phyloP scores from a whole-genome alignment of 2,113 vertebrate species.

The Cololabis saira region DNA sequence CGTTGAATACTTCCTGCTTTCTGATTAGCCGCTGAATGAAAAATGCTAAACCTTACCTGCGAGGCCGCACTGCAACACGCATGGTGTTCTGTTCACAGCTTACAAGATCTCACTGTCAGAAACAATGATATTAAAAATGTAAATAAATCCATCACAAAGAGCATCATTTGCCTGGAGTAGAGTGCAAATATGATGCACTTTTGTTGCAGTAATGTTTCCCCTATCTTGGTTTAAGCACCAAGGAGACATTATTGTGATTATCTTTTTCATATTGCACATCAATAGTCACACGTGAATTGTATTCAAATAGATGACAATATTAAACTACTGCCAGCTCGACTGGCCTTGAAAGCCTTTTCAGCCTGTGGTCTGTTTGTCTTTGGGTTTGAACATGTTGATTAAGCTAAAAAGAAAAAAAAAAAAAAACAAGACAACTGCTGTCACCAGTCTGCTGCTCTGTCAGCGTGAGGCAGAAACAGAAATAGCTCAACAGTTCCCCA shows the following conservation, averaged over 20 bases:
- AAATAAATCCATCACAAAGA: conserved; percentile 3
- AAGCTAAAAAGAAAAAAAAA: conserved; percentile 14
- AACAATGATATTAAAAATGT: conserved; percentile 21
- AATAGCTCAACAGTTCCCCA: conserved; percentile 20
- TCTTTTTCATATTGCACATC: not conserved
- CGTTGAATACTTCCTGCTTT: not conserved
- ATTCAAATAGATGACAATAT: conserved; percentile 4
- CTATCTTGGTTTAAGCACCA: not conserved
- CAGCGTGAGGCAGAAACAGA: conserved; percentile 27
- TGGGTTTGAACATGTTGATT: conserved; percentile 16
- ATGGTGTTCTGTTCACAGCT: conserved; percentile 51
- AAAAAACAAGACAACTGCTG: not conserved
- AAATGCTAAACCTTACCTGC: conserved; percentile 67
- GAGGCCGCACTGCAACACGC: conserved; percentile 68
- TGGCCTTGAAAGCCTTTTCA: not conserved
- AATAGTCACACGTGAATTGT: too few relatives aligned
- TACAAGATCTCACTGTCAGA: conserved; percentile 53
- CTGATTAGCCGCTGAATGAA: not conserved
- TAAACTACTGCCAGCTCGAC: not conserved
- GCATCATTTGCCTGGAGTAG: not conserved
- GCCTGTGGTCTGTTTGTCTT: conserved; percentile 8
- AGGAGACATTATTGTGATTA: not conserved
- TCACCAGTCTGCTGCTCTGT: conserved; percentile 12
- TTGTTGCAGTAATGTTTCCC: not conserved
- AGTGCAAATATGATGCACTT: not conserved